These are phyloP conservation scores for Craterocephalus amniculus DNA, from an alignment of 2,797 vertebrate genomes.

Conservation along the genomic window DNA sequence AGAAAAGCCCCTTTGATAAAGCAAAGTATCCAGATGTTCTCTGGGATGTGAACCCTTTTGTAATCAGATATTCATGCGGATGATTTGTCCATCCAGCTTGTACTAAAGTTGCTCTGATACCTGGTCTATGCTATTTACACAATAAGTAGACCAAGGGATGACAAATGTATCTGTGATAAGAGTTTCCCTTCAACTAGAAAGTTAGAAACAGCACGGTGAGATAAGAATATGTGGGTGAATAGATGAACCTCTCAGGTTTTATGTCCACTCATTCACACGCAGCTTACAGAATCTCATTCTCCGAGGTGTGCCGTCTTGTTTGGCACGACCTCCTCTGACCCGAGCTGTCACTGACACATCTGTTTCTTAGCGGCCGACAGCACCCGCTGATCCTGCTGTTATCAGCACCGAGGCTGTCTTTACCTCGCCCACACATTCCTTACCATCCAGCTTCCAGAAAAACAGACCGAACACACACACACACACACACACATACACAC, in stretches of 20 bases:
- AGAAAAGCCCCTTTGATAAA: neutral
- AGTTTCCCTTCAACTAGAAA: neutral
- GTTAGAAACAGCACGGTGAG: neutral
- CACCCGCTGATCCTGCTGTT: conserved; percentile 34
- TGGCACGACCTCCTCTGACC: conserved; percentile 46
- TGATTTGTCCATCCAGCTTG: neutral
- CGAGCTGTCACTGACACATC: conserved; percentile 49
- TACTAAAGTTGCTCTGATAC: neutral
- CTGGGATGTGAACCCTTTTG: neutral
- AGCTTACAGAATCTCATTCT: neutral
- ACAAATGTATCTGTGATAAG: neutral
- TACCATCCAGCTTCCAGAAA: neutral
- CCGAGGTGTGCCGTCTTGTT: conserved; percentile 15
- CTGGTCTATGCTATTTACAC: neutral
- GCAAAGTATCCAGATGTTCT: neutral
- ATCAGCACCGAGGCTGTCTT: conserved; percentile 58
- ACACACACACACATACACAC: neutral
- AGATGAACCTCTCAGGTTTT: neutral
- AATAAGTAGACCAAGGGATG: neutral
- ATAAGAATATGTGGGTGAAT: neutral
- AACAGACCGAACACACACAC: conserved; percentile 1
- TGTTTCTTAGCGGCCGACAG: conserved; percentile 58
- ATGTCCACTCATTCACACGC: neutral
- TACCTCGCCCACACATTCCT: conserved; percentile 58
- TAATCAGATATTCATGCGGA: neutral